These are phyloP conservation scores for Pygoscelis antarcticus DNA, from an alignment of 2,113 vertebrate genomes.

Conservation along the genomic window DNA sequence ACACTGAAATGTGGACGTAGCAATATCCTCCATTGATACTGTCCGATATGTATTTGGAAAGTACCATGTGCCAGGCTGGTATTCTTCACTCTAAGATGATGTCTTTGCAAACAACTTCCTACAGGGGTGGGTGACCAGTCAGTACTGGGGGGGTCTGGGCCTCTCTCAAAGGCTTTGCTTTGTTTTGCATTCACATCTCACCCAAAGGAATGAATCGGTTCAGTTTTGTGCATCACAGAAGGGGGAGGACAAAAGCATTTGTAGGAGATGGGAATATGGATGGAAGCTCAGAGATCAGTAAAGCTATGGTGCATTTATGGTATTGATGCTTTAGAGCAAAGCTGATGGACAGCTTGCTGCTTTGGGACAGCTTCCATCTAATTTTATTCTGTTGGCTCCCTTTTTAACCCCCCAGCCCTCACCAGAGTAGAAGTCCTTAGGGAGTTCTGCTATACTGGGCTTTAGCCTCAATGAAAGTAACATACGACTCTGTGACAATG, in stretches of 20 bases:
- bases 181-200: neutral
- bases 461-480: neutral
- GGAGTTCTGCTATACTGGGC: neutral
- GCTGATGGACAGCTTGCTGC: neutral
- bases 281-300: neutral
- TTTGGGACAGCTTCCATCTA: neutral
- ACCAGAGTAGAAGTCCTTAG: neutral
- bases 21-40: neutral
- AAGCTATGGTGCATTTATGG: fast-evolving
- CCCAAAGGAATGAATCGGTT: neutral
- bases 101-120: neutral
- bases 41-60: neutral
- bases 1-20: neutral
- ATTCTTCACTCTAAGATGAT: neutral
- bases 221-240: neutral
- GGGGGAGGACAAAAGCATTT: neutral
- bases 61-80: neutral
- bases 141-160: too few species aligned
- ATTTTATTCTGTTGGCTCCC: neutral
- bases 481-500: neutral
- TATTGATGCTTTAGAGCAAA: neutral
- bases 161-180: neutral
- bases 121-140: fast-evolving
- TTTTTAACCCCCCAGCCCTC: neutral
- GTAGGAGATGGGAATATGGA: neutral